Percentiles rank a stretch among this genome's conserved stretches.
Evolutionary conservation across 2,113 vertebrate genomes (phyloP).

Genomic region (Oplegnathus fasciatus): DNA sequence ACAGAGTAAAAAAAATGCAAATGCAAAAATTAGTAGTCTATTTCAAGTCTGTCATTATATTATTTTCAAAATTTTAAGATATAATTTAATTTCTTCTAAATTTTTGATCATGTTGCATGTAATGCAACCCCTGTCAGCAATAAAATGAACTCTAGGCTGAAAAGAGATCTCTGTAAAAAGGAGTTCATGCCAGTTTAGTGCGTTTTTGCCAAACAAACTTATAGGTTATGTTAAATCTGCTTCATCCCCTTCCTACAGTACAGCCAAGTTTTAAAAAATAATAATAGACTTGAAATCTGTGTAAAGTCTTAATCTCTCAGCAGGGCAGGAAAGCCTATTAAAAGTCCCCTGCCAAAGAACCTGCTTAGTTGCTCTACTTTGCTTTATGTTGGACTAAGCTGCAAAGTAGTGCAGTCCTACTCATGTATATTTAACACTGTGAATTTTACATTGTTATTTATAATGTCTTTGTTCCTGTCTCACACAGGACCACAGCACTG

Average conservation of each 20-base stretch:
- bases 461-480: background rate
- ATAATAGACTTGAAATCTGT: slow-evolving; percentile 1
- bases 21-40: background rate
- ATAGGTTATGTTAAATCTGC: background rate
- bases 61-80: background rate
- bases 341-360: slow-evolving; percentile 14
- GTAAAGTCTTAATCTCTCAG: slow-evolving; percentile 26
- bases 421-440: background rate
- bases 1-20: background rate
- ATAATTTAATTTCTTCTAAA: no score
- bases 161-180: background rate
- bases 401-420: background rate
- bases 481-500: slow-evolving; percentile 89
- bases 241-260: background rate
- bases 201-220: background rate
- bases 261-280: background rate
- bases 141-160: background rate
- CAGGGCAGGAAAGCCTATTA: slow-evolving; percentile 25
- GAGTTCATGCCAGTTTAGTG: background rate
- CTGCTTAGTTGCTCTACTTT: background rate
- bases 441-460: background rate
- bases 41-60: background rate
- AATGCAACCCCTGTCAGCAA: background rate
- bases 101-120: background rate
- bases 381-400: background rate